Evolutionary conservation across 2,113 vertebrate genomes (phyloP).

Genomic region (Felis catus): F.catus_Fca126_mat1.0 CM031426.1:14430001-14430500

Average conservation of each 20-base stretch:
- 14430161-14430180: background rate
- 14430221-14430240: background rate
- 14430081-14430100: background rate
- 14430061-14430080: background rate
- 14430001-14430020: background rate
- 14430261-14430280: background rate
- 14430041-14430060: background rate
- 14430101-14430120: background rate
- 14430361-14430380: background rate
- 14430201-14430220: background rate
- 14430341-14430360: background rate
- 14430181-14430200: background rate
- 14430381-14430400: background rate
- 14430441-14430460: no score
- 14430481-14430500: no score
- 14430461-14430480: no score
- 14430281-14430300: background rate
- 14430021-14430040: background rate
- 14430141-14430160: background rate
- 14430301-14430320: background rate
- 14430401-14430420: background rate
- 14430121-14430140: background rate
- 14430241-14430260: background rate
- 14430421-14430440: background rate
- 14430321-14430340: background rate